Evolutionary conservation across 2,888 invertebrate species (phyloP), one percentile per base, ranked within the genome.

Genomic region (Euzophera pinguis): DNA sequence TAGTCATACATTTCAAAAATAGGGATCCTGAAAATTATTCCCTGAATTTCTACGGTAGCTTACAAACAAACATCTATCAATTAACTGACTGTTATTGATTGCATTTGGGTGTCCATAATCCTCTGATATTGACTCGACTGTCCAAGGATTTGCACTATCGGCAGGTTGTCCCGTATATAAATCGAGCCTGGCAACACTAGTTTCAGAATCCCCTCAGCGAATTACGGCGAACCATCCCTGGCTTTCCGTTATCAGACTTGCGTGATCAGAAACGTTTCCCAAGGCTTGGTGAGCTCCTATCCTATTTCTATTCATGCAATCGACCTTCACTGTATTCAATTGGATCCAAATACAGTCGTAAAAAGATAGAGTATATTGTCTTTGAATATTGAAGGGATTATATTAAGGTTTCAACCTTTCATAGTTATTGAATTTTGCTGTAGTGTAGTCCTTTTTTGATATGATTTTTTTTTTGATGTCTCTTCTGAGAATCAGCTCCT

Each of bases 161-260:
- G 35, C 37, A 38, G 37, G 3, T 3, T 43, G 13, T 45, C 45
- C 45, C 22, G 3, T 16, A 0, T 43, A 8, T 8, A 32, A 45
- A 32, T 16, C 16, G 3, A 10, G 5, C 2, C 27, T 43, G 45
- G 45, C 29, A 45, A 45, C 45, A 45, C 45, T 45, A 32, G 14
- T 34, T 32, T 16, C 1, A 10, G 61, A 76, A 77, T 76, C 76
- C 76, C 76, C 60, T 64, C 64, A 62, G 58, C 69, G 72, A 78
- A 81, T 82, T 81, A 78, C 73, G 68, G 60, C 62, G 54, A 51
- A 52, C 54, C 59, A 54, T 61, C 59, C 61, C 67, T 43, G 60
- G 49, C 54, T 56, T 69, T 59, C 63, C 63, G 61, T 57, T 60
- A 52, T 58, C 50, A 49, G 34, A 29, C 22, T 34, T 50, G 42